Conservation (phyloP, 2,797 vertebrate species). For the Carcharodon carcharias region DNA sequence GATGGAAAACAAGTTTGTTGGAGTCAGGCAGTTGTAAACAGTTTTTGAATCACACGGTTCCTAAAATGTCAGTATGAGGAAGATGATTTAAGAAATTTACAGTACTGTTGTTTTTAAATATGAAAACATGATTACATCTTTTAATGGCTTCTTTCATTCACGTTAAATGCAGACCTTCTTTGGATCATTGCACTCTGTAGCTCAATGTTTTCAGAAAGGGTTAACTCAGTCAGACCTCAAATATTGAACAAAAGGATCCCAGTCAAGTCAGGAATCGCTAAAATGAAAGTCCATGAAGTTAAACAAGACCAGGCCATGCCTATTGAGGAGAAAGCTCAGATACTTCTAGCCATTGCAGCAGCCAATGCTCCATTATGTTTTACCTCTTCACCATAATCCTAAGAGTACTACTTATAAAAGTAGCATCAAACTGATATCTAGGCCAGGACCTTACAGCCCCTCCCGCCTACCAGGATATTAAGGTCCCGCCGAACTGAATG, state of each 20-base stretch:
- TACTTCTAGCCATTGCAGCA: background rate
- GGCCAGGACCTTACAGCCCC: too few relatives aligned
- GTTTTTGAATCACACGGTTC: background rate
- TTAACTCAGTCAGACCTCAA: background rate
- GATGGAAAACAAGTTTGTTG: background rate
- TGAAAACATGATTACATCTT: background rate
- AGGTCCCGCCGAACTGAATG: too few relatives aligned
- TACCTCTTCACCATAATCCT: background rate
- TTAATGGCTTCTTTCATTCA: background rate
- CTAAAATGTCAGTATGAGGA: background rate
- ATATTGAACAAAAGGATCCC: background rate
- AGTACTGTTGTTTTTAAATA: background rate
- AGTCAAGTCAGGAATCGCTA: background rate
- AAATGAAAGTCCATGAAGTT: background rate
- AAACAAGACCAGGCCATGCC: background rate
- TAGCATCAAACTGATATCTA: background rate
- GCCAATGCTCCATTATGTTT: background rate
- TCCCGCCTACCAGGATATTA: too few relatives aligned
- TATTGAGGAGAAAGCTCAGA: background rate
- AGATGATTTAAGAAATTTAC: background rate
- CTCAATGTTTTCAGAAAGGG: too few relatives aligned
- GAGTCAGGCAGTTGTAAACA: background rate
- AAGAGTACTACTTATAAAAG: background rate
- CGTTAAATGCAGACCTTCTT: background rate
- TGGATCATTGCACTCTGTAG: background rate